phyloP scores from a whole-genome alignment of 2,113 vertebrate genomes.

The Pachyramphus minor region DNA sequence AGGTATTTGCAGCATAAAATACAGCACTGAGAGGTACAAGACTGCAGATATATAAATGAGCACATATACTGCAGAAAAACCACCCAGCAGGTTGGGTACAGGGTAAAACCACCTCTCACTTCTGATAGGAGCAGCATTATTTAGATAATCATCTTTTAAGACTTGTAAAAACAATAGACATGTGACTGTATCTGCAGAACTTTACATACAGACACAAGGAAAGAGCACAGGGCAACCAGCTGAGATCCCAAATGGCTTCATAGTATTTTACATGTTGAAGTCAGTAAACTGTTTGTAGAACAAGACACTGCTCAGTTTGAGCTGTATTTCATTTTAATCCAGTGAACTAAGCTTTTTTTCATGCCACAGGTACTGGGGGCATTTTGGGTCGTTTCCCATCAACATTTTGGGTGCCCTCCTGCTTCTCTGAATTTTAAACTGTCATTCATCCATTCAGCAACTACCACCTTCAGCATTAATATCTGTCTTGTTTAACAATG shows the following conservation, averaged over 20 bases:
- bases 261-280: neutral
- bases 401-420: neutral
- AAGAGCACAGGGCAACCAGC: neutral
- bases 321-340: neutral
- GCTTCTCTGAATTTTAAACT: neutral
- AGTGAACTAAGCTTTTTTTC: neutral
- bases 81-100: accelerated
- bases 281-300: neutral
- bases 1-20: neutral
- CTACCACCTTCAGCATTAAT: neutral
- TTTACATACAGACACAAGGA: neutral
- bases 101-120: neutral
- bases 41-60: neutral
- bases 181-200: neutral
- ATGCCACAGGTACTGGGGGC: neutral
- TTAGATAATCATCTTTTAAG: neutral
- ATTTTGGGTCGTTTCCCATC: neutral
- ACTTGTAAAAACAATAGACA: neutral
- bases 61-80: neutral
- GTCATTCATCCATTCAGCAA: neutral
- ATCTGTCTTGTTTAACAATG: neutral
- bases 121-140: neutral
- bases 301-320: neutral
- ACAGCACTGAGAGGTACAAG: neutral
- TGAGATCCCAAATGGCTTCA: neutral